These are phyloP conservation scores for Aphaenogaster floridana DNA, from an alignment of 1,140 invertebrate genomes.

Conservation along the genomic window DNA sequence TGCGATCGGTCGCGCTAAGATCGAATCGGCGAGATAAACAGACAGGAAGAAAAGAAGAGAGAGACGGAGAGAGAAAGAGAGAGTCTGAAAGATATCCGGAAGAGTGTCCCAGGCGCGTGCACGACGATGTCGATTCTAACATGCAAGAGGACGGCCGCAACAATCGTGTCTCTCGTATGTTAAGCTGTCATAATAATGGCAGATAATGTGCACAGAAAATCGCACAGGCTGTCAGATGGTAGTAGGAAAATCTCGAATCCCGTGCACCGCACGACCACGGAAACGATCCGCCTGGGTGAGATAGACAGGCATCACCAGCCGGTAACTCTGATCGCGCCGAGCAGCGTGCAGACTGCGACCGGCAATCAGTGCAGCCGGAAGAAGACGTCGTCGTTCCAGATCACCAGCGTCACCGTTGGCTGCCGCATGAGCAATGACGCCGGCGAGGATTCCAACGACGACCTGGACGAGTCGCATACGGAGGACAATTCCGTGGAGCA, in stretches of 20 bases:
- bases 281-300: conserved; percentile 91
- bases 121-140: conserved; percentile 74
- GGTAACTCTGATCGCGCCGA: conserved; percentile 74
- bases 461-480: conserved; percentile 97
- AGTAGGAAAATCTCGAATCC: conserved; percentile 86
- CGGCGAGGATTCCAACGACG: conserved; percentile 96
- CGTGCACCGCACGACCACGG: conserved; percentile 92
- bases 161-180: conserved; percentile 70
- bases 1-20: conserved; percentile 17
- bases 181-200: conserved; percentile 82
- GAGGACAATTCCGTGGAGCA: conserved; percentile 92
- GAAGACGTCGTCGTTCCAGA: conserved; percentile 97
- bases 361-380: conserved; percentile 87
- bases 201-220: conserved; percentile 85
- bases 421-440: conserved; percentile 93
- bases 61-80: neutral
- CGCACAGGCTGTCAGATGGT: conserved; percentile 81
- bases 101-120: neutral
- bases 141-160: conserved; percentile 74
- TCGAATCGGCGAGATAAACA: neutral
- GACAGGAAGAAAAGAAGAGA: neutral
- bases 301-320: conserved; percentile 86
- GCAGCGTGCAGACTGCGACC: conserved; percentile 64
- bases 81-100: neutral
- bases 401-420: conserved; percentile 95